Evolutionary conservation across 1,140 invertebrate genomes (phyloP).

Genomic region (Campoletis sonorensis): DNA sequence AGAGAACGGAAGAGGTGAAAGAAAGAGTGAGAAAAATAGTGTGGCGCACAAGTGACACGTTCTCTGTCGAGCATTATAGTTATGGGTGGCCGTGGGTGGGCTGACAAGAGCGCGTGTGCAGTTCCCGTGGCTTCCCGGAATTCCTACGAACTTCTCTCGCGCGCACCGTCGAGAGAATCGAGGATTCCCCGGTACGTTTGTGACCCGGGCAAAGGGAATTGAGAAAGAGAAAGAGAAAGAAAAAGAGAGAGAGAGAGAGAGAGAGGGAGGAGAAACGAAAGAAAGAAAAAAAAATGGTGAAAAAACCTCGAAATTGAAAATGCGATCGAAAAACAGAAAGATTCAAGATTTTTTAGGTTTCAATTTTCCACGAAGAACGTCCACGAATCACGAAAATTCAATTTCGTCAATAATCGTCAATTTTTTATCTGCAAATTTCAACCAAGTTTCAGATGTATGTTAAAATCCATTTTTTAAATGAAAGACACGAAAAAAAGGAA

Average conservation of each 20-base stretch:
- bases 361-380: too few relatives aligned
- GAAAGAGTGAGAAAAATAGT: too few relatives aligned
- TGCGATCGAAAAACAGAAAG: too few relatives aligned
- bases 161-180: slow-evolving; percentile 7
- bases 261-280: too few relatives aligned
- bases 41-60: background rate
- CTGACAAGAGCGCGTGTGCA: slow-evolving; percentile 63
- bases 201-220: slow-evolving; percentile 22
- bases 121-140: slow-evolving; percentile 38
- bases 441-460: too few relatives aligned
- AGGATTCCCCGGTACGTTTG: slow-evolving; percentile 8
- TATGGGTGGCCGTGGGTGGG: slow-evolving; percentile 74
- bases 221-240: background rate
- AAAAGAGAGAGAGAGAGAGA: background rate
- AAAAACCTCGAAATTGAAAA: too few relatives aligned
- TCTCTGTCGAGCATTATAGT: slow-evolving; percentile 65
- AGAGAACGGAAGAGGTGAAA: background rate
- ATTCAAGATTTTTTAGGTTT: too few relatives aligned
- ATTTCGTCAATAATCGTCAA: too few relatives aligned
- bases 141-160: slow-evolving; percentile 20
- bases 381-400: too few relatives aligned
- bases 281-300: background rate
- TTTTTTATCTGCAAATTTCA: too few relatives aligned
- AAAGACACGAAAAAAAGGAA: background rate
- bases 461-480: too few relatives aligned